These are phyloP conservation scores for Euzetes globulus DNA, from an alignment of 2,888 invertebrate genomes.

Conservation along the genomic window DNA sequence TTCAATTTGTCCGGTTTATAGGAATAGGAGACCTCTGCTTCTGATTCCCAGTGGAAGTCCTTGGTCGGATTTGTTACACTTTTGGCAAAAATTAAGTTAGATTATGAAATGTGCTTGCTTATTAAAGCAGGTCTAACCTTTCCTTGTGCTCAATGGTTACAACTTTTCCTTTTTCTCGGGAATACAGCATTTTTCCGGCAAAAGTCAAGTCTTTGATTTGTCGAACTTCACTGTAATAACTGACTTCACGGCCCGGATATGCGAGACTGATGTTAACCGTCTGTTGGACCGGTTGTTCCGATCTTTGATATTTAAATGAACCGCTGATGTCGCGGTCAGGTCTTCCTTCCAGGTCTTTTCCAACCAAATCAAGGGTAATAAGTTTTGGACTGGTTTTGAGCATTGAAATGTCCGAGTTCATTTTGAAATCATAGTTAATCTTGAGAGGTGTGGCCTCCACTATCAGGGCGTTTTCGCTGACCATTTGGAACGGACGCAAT, in stretches of 20 bases:
- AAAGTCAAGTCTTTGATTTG: conserved; percentile 29
- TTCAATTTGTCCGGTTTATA: background rate
- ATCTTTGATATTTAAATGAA: background rate
- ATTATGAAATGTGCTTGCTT: background rate
- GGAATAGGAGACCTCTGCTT: conserved; percentile 27
- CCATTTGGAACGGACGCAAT: conserved; percentile 29
- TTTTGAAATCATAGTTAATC: conserved; percentile 27
- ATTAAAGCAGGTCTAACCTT: background rate
- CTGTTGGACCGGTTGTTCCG: conserved; percentile 24
- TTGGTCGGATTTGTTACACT: conserved; percentile 30
- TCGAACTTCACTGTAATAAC: conserved; percentile 31
- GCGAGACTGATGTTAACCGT: background rate
- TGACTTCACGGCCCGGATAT: background rate
- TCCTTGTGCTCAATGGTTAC: conserved; percentile 26
- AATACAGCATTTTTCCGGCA: conserved; percentile 26
- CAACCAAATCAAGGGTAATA: conserved; percentile 1
- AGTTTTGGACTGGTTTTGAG: background rate
- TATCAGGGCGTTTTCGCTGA: background rate
- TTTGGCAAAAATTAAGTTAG: background rate
- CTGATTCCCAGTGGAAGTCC: conserved; percentile 2
- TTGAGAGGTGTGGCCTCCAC: conserved; percentile 18
- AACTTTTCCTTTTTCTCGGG: conserved; percentile 14
- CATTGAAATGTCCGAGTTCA: conserved; percentile 3
- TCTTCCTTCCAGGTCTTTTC: conserved; percentile 18
- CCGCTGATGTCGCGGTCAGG: conserved; percentile 18